These are phyloP conservation scores for Laticauda laticaudata DNA, from an alignment of 2,113 vertebrate genomes.

Conservation along the genomic window DNA sequence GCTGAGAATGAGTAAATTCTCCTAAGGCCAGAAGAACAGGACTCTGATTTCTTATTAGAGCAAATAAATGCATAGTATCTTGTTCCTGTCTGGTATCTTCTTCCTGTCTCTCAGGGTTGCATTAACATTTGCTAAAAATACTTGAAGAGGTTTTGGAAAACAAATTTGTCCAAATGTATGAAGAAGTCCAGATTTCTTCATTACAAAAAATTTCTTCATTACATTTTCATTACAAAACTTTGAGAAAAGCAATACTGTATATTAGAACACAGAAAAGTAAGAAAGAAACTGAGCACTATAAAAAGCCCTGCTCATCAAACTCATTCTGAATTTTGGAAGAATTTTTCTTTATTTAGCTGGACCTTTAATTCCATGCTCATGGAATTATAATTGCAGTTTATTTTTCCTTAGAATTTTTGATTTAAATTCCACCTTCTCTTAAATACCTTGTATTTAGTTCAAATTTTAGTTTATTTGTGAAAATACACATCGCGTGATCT, in stretches of 20 bases:
- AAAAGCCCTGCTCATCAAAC: background rate
- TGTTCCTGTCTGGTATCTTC: background rate
- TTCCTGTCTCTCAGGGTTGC: background rate
- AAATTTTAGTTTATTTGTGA: background rate
- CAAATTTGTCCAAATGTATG: background rate
- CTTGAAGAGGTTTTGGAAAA: background rate
- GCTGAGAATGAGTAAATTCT: background rate
- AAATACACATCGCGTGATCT: background rate
- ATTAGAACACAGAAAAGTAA: background rate
- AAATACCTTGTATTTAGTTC: background rate
- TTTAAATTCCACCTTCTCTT: background rate
- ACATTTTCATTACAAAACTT: background rate
- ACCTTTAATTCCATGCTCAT: background rate
- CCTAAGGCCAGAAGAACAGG: background rate
- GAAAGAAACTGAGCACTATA: background rate
- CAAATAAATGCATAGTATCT: background rate
- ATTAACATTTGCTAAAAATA: background rate
- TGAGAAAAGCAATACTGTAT: background rate
- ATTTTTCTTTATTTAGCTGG: background rate
- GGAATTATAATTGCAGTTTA: background rate
- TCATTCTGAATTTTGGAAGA: background rate
- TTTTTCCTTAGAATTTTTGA: background rate
- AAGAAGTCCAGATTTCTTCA: background rate
- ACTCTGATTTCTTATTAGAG: fast-evolving
- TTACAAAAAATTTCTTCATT: too few species aligned